These are phyloP conservation scores for Arctopsyche grandis DNA, from an alignment of 1,140 invertebrate genomes.

Conservation along the genomic window DNA sequence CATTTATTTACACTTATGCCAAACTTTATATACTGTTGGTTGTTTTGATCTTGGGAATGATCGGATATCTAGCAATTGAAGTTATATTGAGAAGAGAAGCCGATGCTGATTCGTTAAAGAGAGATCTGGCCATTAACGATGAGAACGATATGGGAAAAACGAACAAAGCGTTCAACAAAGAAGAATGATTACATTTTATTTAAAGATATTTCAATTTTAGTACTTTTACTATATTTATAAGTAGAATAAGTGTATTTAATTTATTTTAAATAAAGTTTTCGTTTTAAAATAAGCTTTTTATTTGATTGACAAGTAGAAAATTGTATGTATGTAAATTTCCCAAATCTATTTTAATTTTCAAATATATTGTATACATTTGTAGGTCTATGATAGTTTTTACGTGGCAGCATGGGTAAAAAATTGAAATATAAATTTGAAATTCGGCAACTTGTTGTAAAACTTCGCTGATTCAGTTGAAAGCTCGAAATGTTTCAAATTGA, in stretches of 20 bases:
- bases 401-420: too few species aligned
- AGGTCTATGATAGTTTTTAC: too few species aligned
- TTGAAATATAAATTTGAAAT: too few species aligned
- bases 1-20: constrained; percentile 78
- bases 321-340: too few species aligned
- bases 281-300: neutral
- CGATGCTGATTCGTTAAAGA: neutral
- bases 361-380: too few species aligned
- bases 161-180: constrained; percentile 46
- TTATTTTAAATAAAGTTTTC: neutral
- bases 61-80: constrained; percentile 67
- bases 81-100: constrained; percentile 31
- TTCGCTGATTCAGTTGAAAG: too few species aligned
- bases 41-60: constrained; percentile 76
- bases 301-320: too few species aligned
- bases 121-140: neutral
- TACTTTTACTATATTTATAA: neutral
- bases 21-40: constrained; percentile 82
- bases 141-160: neutral
- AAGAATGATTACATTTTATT: constrained; percentile 34
- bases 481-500: too few species aligned
- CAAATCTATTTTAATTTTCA: too few species aligned
- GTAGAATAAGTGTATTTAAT: neutral
- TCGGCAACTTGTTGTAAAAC: too few species aligned
- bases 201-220: constrained; percentile 6